Evolutionary conservation across 2,797 vertebrate genomes (phyloP), one percentile per base, ranked within the genome.

Genomic region (Sebastes wilsoni): DNA sequence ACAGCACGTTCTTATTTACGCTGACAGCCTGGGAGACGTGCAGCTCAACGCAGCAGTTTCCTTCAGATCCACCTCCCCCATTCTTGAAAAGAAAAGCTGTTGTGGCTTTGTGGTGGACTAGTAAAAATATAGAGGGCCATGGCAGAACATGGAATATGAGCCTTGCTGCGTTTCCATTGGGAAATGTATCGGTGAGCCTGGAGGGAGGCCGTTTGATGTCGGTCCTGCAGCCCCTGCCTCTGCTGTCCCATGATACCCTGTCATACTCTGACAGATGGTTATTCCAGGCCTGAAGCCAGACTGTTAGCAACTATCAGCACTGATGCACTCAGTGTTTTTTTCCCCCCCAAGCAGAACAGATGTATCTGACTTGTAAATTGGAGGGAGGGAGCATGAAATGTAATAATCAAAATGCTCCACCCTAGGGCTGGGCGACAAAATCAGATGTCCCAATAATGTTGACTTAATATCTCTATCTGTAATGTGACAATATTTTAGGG

Each of bases 121-220:
- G 61, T 80, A 23, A 68, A 80, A 72, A 82, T 62, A 56, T 23
- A 75, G 66, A 34, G 80, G 23, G 46, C 67, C 32, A 2, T 6
- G 28, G 62, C 75, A 56, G 67, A 83, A 82, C 81, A 72, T 60
- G 79, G 60, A 87, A 92, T 66, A 64, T 67, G 84, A 90, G 61
- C 79, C 72, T n/a, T 0, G 25, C 79, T 75, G 78, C 25, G 70
- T 87, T 89, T 88, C 84, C 75, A 79, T 67, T 38, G 80, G 82
- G 84, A 81, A 64, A 72, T 13, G 69, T 76, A 73, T 28, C 68
- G 5, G n/a, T 0, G 10, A 28, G 90, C 79, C 81, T 23, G 70
- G 20, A 67, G 82, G 74, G 72, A 27, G 38, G 58, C 1, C 8
- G 75, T 87, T 87, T 89, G 82, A 91, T 87, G 86, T 86, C 7